Evolutionary conservation across 1,140 invertebrate genomes (phyloP).

Genomic region (Apocrypta bakeri): DNA sequence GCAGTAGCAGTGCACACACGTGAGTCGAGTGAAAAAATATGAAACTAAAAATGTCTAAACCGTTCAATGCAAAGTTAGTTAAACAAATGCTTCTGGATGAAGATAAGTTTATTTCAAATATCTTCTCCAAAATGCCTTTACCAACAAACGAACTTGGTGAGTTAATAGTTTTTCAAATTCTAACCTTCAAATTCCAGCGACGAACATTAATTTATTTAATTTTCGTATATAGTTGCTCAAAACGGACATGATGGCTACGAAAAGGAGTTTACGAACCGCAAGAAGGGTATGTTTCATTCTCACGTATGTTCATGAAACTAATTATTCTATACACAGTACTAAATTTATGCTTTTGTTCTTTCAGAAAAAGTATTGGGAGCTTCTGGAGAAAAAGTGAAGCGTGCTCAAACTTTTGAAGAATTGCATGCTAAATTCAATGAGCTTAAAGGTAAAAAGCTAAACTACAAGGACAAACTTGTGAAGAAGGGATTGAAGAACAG

Average conservation of each 20-base stretch:
- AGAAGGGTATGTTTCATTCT: conserved; percentile 48
- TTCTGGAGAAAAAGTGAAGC: conserved; percentile 42
- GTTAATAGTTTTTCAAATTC: conserved; percentile 42
- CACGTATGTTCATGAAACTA: neutral
- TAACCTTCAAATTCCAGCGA: conserved; percentile 55
- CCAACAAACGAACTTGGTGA: conserved; percentile 62
- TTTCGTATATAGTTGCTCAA: conserved; percentile 36
- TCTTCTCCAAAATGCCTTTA: conserved; percentile 69
- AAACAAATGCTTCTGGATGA: conserved; percentile 65
- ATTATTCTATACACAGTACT: neutral
- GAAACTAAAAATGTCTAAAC: conserved; percentile 67
- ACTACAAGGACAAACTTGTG: conserved; percentile 74
- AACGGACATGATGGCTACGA: conserved; percentile 39
- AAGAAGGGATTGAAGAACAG: conserved; percentile 76
- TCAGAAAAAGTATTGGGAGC: conserved; percentile 55
- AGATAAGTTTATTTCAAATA: conserved; percentile 69
- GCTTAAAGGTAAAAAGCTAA: conserved; percentile 71
- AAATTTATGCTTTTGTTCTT: conserved; percentile 12
- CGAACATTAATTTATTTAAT: conserved; percentile 12
- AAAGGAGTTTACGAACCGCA: conserved; percentile 27
- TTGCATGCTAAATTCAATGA: conserved; percentile 71
- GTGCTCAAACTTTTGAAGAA: conserved; percentile 73
- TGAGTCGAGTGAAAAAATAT: conserved; percentile 55
- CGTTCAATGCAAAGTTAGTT: conserved; percentile 65
- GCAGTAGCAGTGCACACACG: conserved; percentile 26